These are phyloP conservation scores for Euwallacea similis DNA, from an alignment of 1,140 invertebrate species.

Conservation along the genomic window DNA sequence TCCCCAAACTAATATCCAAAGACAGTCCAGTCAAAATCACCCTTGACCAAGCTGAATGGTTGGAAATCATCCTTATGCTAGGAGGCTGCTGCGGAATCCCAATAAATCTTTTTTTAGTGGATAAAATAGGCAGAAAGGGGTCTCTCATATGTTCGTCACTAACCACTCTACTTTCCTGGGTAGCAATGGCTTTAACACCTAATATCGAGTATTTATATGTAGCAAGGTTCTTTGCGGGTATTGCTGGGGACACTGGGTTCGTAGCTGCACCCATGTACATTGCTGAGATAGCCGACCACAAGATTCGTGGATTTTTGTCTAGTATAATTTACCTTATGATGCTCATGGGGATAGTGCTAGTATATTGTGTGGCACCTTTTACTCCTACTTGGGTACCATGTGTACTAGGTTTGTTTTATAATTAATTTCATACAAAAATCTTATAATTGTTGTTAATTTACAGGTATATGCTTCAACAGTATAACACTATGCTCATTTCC, in stretches of 20 bases:
- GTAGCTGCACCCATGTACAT: slow-evolving; percentile 50
- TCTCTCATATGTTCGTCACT: slow-evolving; percentile 57
- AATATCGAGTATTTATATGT: slow-evolving; percentile 56
- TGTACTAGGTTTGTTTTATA: slow-evolving; percentile 31
- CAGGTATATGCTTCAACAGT: slow-evolving; percentile 35
- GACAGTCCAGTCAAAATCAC: slow-evolving; percentile 46
- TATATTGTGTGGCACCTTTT: slow-evolving; percentile 47
- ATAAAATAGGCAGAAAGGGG: slow-evolving; percentile 65
- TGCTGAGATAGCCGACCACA: slow-evolving; percentile 50
- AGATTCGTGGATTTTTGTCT: slow-evolving; percentile 47
- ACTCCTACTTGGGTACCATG: slow-evolving; percentile 43
- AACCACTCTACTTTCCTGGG: slow-evolving; percentile 67
- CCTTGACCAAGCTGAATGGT: slow-evolving; percentile 57
- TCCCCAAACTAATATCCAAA: slow-evolving; percentile 54
- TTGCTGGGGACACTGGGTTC: slow-evolving; percentile 47
- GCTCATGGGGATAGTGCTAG: slow-evolving; percentile 43
- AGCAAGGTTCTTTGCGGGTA: slow-evolving; percentile 53
- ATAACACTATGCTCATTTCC: slow-evolving; percentile 39
- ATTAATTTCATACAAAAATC: slow-evolving; percentile 5
- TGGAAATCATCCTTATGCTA: slow-evolving; percentile 64
- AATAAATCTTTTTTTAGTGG: slow-evolving; percentile 58
- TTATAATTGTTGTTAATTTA: background rate
- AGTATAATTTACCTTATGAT: slow-evolving; percentile 49
- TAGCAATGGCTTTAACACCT: slow-evolving; percentile 57
- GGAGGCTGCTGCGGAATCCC: slow-evolving; percentile 65